These are phyloP conservation scores for Andrena chrysosceles DNA, from an alignment of 2,888 invertebrate genomes.

Conservation along the genomic window DNA sequence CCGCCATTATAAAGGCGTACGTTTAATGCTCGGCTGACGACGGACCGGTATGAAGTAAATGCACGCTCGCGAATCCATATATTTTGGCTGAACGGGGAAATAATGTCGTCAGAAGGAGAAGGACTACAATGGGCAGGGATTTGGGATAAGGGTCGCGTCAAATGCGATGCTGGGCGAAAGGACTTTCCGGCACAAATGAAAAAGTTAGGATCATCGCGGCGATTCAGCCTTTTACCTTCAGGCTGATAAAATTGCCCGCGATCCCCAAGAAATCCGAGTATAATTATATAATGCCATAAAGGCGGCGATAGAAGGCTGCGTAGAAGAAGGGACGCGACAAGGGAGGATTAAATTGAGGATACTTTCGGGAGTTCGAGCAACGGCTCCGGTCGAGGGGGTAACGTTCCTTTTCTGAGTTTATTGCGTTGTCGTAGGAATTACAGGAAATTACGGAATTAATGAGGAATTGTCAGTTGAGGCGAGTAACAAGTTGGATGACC, in stretches of 20 bases:
- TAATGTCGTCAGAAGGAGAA: constrained; percentile 37
- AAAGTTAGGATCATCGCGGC: constrained; percentile 60
- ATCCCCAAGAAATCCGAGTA: constrained; percentile 29
- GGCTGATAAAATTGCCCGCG: constrained; percentile 54
- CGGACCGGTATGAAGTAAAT: constrained; percentile 14
- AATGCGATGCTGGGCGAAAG: constrained; percentile 25
- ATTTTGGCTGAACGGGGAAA: constrained; percentile 38
- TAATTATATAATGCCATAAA: constrained; percentile 53
- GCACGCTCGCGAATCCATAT: constrained; percentile 44
- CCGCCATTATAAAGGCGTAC: neutral
- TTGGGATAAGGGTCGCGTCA: constrained; percentile 48
- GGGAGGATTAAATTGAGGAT: constrained; percentile 56
- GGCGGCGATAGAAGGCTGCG: neutral
- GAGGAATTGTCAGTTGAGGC: neutral
- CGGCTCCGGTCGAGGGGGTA: neutral
- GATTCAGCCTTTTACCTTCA: constrained; percentile 52
- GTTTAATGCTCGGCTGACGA: constrained; percentile 28
- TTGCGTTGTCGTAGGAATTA: neutral
- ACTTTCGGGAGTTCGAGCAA: constrained; percentile 33
- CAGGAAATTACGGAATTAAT: neutral
- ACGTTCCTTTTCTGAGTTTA: constrained; percentile 29
- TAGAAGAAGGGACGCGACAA: constrained; percentile 29
- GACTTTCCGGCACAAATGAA: constrained; percentile 49
- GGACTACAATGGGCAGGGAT: constrained; percentile 53
- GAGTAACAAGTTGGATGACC: neutral